Conservation (phyloP, 2,888 invertebrate species). For the Argyresthia albistria region DNA sequence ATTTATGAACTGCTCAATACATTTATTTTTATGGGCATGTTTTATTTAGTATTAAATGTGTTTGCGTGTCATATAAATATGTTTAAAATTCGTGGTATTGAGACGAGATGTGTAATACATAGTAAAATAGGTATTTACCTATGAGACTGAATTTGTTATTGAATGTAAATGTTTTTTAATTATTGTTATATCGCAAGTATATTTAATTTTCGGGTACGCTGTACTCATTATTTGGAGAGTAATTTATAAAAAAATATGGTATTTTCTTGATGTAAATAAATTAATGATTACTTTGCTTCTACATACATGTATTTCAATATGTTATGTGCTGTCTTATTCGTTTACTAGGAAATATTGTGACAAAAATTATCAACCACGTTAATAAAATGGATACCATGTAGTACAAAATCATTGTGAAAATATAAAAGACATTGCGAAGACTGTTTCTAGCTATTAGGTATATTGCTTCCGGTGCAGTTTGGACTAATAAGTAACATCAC, state of each 20-base stretch:
- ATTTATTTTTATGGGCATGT: background rate
- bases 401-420: conserved; percentile 18
- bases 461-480: conserved; percentile 13
- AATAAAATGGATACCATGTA: conserved; percentile 1
- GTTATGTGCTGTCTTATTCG: conserved; percentile 8
- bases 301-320: conserved; percentile 5
- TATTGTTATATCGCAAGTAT: conserved; percentile 44
- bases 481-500: conserved; percentile 21
- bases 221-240: conserved; percentile 18
- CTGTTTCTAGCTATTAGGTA: conserved; percentile 33
- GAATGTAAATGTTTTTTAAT: conserved; percentile 24
- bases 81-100: background rate
- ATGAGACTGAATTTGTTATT: conserved; percentile 68
- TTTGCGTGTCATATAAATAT: conserved; percentile 4
- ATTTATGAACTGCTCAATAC: conserved; percentile 3
- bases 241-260: conserved; percentile 8
- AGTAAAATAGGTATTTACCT: conserved; percentile 26
- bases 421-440: conserved; percentile 49
- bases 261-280: conserved; percentile 14
- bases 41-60: conserved; percentile 1
- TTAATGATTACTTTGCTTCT: conserved; percentile 19
- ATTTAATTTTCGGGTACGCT: conserved; percentile 35
- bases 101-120: background rate
- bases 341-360: background rate
- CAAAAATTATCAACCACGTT: conserved; percentile 4